Evolutionary conservation across 2,113 vertebrate species (phyloP).

Genomic region (Rhombomys opimus): DNA sequence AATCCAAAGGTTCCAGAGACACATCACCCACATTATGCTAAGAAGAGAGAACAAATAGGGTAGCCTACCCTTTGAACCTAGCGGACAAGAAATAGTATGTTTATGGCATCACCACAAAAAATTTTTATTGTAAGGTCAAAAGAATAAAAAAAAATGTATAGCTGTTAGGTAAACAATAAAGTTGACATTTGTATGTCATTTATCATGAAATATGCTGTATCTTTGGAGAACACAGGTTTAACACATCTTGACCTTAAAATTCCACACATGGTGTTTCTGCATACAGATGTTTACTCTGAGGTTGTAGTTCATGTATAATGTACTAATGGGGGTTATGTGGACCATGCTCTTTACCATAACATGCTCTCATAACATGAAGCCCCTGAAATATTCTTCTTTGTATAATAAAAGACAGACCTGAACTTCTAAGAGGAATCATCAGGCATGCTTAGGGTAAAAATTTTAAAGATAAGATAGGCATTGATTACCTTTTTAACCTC

Average conservation of each 20-base stretch:
- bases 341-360: conserved; percentile 64
- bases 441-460: conserved; percentile 4
- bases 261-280: conserved; percentile 46
- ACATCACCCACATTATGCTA: background rate
- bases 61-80: background rate
- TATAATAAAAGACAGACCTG: background rate
- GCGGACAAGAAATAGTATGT: background rate
- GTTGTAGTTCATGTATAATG: conserved; percentile 36
- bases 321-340: conserved; percentile 52
- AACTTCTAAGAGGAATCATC: conserved; percentile 9
- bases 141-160: conserved; percentile 68
- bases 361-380: conserved; percentile 52
- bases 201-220: conserved; percentile 58
- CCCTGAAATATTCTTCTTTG: conserved; percentile 53
- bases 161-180: conserved; percentile 54
- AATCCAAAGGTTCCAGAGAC: background rate
- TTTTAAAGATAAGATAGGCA: conserved; percentile 42
- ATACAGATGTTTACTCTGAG: conserved; percentile 55
- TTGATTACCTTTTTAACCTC: conserved; percentile 31
- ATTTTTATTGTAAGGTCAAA: conserved; percentile 61
- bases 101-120: conserved; percentile 11
- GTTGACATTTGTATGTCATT: conserved; percentile 67
- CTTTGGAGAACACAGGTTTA: conserved; percentile 61
- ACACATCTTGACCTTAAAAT: conserved; percentile 62
- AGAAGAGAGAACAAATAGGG: conserved; percentile 21